A percentile compares a stretch with the other conserved stretches of the same genome.
Conservation (phyloP, 1,140 invertebrate species). For the Proctacanthus coquilletti region DNA sequence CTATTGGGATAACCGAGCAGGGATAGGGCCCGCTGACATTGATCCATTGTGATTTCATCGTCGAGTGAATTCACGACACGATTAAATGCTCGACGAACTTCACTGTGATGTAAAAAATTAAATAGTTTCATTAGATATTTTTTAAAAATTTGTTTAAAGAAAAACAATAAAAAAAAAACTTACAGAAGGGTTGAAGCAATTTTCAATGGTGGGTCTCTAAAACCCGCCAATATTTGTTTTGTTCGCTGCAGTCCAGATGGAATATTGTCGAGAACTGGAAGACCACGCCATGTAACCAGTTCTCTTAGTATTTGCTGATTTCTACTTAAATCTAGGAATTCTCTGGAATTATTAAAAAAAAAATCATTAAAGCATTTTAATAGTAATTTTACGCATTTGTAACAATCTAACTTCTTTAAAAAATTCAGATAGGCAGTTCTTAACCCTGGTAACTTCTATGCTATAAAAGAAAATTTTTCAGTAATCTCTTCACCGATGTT, state of each 20-base stretch:
- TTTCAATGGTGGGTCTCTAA: conserved; percentile 26
- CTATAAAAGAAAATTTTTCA: too few relatives aligned
- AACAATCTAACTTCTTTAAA: conserved; percentile 3
- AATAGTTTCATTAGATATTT: conserved; percentile 1
- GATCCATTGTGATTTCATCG: conserved; percentile 20
- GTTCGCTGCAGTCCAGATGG: conserved; percentile 42
- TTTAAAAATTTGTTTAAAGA: background rate
- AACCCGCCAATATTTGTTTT: conserved; percentile 37
- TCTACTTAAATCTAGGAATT: conserved; percentile 44
- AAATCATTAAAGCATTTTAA: too few relatives aligned
- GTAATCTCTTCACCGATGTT: too few relatives aligned
- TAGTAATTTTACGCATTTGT: background rate
- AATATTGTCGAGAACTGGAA: conserved; percentile 45
- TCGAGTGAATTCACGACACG: conserved; percentile 20
- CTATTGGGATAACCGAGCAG: conserved; percentile 29
- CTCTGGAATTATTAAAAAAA: conserved; percentile 34
- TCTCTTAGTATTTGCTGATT: conserved; percentile 45
- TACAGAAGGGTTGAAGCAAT: conserved; percentile 29
- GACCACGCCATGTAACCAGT: conserved; percentile 43
- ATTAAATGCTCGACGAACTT: conserved; percentile 28
- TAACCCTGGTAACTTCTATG: too few relatives aligned
- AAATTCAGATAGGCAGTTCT: too few relatives aligned
- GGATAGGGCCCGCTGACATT: conserved; percentile 29
- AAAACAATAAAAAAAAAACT: conserved; percentile 8
- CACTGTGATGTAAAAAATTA: conserved; percentile 11